These are phyloP conservation scores for Cataglyphis altisquamis DNA, from an alignment of 2,888 invertebrate genomes.

Conservation along the genomic window DNA sequence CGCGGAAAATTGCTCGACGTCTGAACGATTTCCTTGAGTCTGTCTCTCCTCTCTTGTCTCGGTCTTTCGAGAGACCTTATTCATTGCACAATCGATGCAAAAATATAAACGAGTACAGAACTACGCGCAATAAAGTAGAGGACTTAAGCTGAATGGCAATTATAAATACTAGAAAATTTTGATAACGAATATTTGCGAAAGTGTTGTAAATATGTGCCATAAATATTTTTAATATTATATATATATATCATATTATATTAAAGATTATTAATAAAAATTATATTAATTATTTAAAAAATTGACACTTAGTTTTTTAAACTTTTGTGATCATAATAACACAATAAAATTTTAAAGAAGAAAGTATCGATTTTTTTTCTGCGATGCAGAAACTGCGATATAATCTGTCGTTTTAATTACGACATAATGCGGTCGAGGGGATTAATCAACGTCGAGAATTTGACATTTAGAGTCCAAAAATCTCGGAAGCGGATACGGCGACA, in stretches of 20 bases:
- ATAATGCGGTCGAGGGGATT: constrained; percentile 19
- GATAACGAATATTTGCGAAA: neutral
- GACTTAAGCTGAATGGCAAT: neutral
- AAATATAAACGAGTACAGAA: constrained; percentile 46
- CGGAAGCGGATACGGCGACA: constrained; percentile 68
- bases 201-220: neutral
- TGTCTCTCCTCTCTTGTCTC: neutral
- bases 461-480: constrained; percentile 67
- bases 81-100: constrained; percentile 39
- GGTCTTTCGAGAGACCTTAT: constrained; percentile 2
- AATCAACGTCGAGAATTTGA: constrained; percentile 49
- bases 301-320: too few relatives aligned
- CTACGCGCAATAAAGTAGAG: neutral
- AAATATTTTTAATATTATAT: neutral
- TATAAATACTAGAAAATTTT: neutral
- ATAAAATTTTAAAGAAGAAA: neutral
- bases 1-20: constrained; percentile 29
- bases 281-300: too few relatives aligned
- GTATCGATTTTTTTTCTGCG: neutral
- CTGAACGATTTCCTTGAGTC: constrained; percentile 40
- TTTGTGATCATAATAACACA: too few relatives aligned
- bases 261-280: too few relatives aligned
- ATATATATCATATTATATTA: too few relatives aligned
- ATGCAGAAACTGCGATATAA: neutral
- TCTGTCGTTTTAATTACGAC: constrained; percentile 20